phyloP scores from a whole-genome alignment of 2,113 vertebrate species.

The Neogobius melanostomus region DNA sequence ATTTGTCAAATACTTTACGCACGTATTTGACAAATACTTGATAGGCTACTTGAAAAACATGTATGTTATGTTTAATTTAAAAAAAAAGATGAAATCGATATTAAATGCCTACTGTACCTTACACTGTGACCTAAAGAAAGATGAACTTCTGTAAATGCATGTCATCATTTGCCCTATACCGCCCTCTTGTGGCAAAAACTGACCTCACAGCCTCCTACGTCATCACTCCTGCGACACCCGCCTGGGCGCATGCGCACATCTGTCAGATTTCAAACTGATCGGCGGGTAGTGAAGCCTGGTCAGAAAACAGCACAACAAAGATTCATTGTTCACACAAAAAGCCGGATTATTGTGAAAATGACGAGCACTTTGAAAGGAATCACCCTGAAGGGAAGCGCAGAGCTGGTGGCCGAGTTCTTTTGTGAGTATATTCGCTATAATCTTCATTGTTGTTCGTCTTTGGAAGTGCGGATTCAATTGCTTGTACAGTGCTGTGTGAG shows the following conservation, averaged over 20 bases:
- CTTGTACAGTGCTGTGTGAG: neutral
- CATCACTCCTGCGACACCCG: constrained; percentile 31
- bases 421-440: constrained; percentile 77
- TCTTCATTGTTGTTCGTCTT: neutral
- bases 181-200: constrained; percentile 22
- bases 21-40: no score
- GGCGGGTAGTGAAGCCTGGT: constrained; percentile 53
- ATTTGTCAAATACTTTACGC: no score
- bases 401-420: constrained; percentile 92
- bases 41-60: no score
- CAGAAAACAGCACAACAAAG: neutral
- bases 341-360: constrained; percentile 50
- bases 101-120: no score
- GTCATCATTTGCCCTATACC: neutral
- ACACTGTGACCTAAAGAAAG: neutral
- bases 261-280: constrained; percentile 66
- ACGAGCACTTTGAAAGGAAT: constrained; percentile 81
- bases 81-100: no score
- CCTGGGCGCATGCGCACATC: constrained; percentile 45
- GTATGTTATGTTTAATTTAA: no score
- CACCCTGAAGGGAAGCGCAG: constrained; percentile 89
- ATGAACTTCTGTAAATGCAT: neutral
- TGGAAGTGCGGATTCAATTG: neutral
- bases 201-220: constrained; percentile 32
- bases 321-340: neutral